phyloP scores from a whole-genome alignment of 2,888 invertebrate genomes.

The Oscheius sp. region DNA sequence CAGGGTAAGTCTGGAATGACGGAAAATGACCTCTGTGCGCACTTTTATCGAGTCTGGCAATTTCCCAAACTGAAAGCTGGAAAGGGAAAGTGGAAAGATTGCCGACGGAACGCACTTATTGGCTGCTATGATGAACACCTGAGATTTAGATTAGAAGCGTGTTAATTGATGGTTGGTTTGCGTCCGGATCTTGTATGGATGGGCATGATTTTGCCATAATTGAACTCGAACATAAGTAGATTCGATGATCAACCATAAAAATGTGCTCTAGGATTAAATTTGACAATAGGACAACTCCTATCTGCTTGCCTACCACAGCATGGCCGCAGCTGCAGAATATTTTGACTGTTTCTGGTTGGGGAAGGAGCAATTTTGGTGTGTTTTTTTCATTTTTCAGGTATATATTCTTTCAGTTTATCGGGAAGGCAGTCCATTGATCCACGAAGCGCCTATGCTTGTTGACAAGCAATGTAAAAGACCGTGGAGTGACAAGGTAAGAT shows the following conservation, averaged over 20 bases:
- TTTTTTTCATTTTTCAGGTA: background rate
- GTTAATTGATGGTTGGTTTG: constrained; percentile 65
- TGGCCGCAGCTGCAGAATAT: constrained; percentile 41
- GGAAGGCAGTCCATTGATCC: constrained; percentile 65
- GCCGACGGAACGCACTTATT: too few species aligned
- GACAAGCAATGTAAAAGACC: constrained; percentile 64
- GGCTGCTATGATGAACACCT: too few species aligned
- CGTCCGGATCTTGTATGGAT: constrained; percentile 51
- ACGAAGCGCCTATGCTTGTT: constrained; percentile 67
- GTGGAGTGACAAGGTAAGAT: constrained; percentile 57
- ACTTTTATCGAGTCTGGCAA: background rate
- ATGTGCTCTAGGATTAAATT: constrained; percentile 54
- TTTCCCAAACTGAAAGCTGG: too few species aligned
- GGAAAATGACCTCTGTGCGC: background rate
- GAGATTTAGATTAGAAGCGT: constrained; percentile 61
- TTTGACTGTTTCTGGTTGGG: constrained; percentile 69
- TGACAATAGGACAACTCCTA: constrained; percentile 57
- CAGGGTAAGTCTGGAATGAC: constrained; percentile 41
- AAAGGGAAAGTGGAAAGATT: background rate
- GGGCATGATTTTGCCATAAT: constrained; percentile 72
- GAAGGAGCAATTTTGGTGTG: constrained; percentile 58
- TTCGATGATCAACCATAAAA: background rate
- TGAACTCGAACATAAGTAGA: constrained; percentile 60
- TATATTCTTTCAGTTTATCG: constrained; percentile 56
- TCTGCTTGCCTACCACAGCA: constrained; percentile 63